Percentiles rank a stretch among this genome's conserved stretches.
Evolutionary conservation across 1,140 invertebrate species (phyloP).

Genomic region (Heliconius congener): DNA sequence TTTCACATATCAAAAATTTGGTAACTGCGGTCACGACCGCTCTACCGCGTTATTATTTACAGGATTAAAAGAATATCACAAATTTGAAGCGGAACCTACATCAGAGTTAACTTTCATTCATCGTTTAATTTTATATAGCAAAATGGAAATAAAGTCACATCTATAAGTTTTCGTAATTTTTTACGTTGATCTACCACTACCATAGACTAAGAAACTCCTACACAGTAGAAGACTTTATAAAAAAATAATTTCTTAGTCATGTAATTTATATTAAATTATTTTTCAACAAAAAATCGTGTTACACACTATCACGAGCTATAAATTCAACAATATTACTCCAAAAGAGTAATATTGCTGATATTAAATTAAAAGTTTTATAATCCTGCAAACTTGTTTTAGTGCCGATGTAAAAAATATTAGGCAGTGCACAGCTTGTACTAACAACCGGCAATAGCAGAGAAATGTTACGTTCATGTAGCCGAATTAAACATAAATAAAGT

Average conservation of each 20-base stretch:
- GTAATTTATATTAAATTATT: not conserved
- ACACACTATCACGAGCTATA: conserved; percentile 17
- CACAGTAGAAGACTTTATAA: not conserved
- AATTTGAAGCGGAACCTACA: conserved; percentile 11
- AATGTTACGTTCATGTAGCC: conserved; percentile 42
- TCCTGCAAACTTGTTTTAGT: conserved; percentile 29
- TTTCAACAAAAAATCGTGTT: not conserved
- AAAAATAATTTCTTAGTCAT: not conserved
- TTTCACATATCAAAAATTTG: conserved; percentile 18
- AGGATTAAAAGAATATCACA: conserved; percentile 25
- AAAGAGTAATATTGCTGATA: conserved; percentile 25
- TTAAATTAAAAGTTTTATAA: conserved; percentile 36
- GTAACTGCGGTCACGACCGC: conserved; percentile 20
- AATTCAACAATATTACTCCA: conserved; percentile 29
- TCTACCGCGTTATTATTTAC: conserved; percentile 25
- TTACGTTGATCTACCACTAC: no score
- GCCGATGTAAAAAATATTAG: conserved; percentile 39
- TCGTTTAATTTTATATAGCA: not conserved
- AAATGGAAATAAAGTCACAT: not conserved
- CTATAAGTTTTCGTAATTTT: not conserved
- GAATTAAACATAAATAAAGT: conserved; percentile 57
- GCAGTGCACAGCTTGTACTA: conserved; percentile 38
- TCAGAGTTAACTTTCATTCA: not conserved
- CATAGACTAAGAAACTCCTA: not conserved
- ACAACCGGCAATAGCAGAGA: conserved; percentile 28